Evolutionary conservation across 2,888 invertebrate genomes (phyloP).

Genomic region (Siphlonurus alternatus): DNA sequence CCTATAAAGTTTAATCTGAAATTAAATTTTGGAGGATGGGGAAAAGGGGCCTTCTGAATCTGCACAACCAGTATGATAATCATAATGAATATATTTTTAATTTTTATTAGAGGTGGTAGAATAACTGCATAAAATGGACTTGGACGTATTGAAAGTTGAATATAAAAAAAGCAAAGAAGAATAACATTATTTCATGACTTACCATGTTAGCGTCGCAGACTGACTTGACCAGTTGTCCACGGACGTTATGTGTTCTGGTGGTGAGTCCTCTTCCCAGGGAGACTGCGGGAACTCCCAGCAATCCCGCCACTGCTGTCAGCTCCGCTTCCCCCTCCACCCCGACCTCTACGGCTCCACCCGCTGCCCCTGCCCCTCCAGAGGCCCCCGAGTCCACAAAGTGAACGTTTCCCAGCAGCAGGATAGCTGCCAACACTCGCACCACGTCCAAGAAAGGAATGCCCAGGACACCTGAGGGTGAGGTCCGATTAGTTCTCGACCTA

Average conservation of each 20-base stretch:
- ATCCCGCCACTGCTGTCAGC: constrained; percentile 67
- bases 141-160: too few relatives aligned
- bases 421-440: constrained; percentile 77
- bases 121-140: too few relatives aligned
- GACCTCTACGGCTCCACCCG: background rate
- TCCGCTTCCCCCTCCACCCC: constrained; percentile 40
- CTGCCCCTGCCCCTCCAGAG: background rate
- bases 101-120: too few relatives aligned
- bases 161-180: too few relatives aligned
- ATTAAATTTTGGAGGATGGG: too few relatives aligned
- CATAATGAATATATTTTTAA: too few relatives aligned
- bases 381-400: constrained; percentile 50
- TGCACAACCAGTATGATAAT: too few relatives aligned
- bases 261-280: constrained; percentile 68
- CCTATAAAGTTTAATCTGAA: too few relatives aligned
- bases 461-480: constrained; percentile 43
- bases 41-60: too few relatives aligned
- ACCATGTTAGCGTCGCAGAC: constrained; percentile 68
- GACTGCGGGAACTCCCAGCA: constrained; percentile 59
- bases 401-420: constrained; percentile 80
- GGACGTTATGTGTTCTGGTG: constrained; percentile 58
- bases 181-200: too few relatives aligned
- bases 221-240: constrained; percentile 63
- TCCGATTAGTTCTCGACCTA: background rate
- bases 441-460: constrained; percentile 92